A percentile compares a stretch with the other conserved stretches of the same genome.
Evolutionary conservation across 2,888 invertebrate species (phyloP).

Genomic region (Cryptophagus acutangulus): DNA sequence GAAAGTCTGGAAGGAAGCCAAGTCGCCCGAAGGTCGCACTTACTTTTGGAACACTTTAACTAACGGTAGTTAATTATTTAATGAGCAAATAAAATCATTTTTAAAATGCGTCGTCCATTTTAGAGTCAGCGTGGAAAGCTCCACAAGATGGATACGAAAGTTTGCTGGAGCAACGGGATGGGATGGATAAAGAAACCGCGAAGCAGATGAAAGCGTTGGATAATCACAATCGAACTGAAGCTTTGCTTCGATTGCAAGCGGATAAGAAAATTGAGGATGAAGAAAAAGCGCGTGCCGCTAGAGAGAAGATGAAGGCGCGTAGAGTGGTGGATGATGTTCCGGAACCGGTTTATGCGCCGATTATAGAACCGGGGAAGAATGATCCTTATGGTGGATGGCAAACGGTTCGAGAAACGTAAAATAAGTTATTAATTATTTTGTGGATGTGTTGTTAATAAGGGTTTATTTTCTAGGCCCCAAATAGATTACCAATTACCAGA

Average conservation of each 20-base stretch:
- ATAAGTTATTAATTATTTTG: slow-evolving; percentile 17
- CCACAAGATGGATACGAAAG: slow-evolving; percentile 70
- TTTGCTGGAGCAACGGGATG: slow-evolving; percentile 58
- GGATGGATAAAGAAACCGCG: slow-evolving; percentile 49
- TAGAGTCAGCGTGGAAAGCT: slow-evolving; percentile 72
- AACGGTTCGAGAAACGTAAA: slow-evolving; percentile 59
- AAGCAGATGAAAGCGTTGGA: slow-evolving; percentile 45
- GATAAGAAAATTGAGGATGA: slow-evolving; percentile 49
- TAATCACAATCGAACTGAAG: slow-evolving; percentile 34
- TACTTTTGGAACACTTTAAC: slow-evolving; percentile 87
- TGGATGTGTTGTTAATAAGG: not conserved
- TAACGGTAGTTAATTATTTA: slow-evolving; percentile 52
- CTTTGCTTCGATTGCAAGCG: slow-evolving; percentile 33
- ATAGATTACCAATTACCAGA: slow-evolving; percentile 70
- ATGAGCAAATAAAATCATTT: slow-evolving; percentile 6
- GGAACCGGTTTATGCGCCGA: slow-evolving; percentile 47
- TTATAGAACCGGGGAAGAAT: slow-evolving; percentile 58
- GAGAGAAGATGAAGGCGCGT: slow-evolving; percentile 48
- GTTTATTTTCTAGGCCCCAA: slow-evolving; percentile 36
- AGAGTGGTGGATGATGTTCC: slow-evolving; percentile 40
- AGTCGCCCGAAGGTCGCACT: slow-evolving; percentile 67
- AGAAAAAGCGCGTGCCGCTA: slow-evolving; percentile 50
- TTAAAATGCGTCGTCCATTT: slow-evolving; percentile 28
- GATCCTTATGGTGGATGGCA: slow-evolving; percentile 77
- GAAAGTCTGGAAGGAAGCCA: slow-evolving; percentile 73